Evolutionary conservation across 1,140 invertebrate genomes (phyloP), one percentile per base, ranked within the genome.

Genomic region (Neodiprion lecontei): DNA sequence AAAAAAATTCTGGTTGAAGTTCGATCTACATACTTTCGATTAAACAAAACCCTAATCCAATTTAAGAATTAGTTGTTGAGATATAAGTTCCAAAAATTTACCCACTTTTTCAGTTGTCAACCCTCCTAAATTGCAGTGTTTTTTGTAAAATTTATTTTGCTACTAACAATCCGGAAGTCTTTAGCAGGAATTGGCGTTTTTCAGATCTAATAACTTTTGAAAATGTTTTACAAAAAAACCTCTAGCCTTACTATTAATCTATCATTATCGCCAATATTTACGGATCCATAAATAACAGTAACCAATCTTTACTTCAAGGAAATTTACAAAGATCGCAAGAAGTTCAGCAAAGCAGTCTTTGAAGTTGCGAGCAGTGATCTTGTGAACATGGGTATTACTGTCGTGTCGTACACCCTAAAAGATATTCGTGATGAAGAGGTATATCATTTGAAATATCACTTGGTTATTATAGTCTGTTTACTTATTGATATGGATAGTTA

Each of bases 271-370:
- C 28, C 28, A 40, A 40, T 40, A 40, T 40, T 40, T 40, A 40
- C 28, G 28, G 28, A 40, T 65, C 68, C 70, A 50, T 74, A 48
- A 68, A 72, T 48, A 68, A n/a, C 70, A 21, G 53, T 7, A 67
- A 68, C 47, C 68, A 77, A 76, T 65, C 4, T 23, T 68, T 17
- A n/a, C 28, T 82, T 85, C 5, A 78, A 94, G 93, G 98, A 99
- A 90, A 99, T 99, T 84, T 99, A 99, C 88, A 99, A 99, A 88
- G 98, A 99, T 86, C 92, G 98, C 69, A 99, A 99, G 90, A 99
- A 99, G 89, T 99, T 99, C 88, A 98, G 97, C 78, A 98, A 98
- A 87, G 96, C 98, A 90, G 96, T 98, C 3, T 98, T 97, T 81
- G 96, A 97, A 90, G 96, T 97, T 10, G 95, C 95, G 10, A 98